Percentiles rank a stretch among this genome's conserved stretches.
These are phyloP conservation scores for Thamnophis sirtalis DNA, from an alignment of 2,113 vertebrate genomes.

Conservation along the genomic window DNA sequence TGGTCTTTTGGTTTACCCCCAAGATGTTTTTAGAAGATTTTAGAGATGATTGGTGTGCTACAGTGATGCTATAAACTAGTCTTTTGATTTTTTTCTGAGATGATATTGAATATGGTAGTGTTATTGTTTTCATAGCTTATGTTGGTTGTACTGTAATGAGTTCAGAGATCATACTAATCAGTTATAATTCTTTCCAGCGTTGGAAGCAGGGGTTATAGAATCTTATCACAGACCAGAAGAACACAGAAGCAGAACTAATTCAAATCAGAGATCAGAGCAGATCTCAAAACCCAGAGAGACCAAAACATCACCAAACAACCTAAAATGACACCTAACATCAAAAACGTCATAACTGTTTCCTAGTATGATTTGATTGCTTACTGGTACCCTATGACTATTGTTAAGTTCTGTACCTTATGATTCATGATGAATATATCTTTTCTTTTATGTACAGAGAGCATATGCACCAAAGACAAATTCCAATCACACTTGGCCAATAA, in stretches of 20 bases:
- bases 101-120: background rate
- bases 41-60: background rate
- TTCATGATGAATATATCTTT: too few species aligned
- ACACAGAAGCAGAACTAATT: background rate
- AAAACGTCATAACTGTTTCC: too few species aligned
- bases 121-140: background rate
- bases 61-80: background rate
- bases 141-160: background rate
- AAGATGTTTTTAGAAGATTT: background rate
- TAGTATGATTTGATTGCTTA: too few species aligned
- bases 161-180: background rate
- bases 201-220: background rate
- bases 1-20: background rate
- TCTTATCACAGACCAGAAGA: background rate
- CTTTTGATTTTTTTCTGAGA: background rate
- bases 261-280: background rate
- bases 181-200: background rate
- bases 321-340: too few species aligned
- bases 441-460: too few species aligned
- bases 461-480: too few species aligned
- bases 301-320: background rate
- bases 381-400: too few species aligned
- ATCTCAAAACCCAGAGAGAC: background rate
- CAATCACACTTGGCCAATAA: too few species aligned
- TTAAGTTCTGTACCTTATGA: too few species aligned